Evolutionary conservation across 2,113 vertebrate genomes (phyloP).

Genomic region (Vimba vimba): DNA sequence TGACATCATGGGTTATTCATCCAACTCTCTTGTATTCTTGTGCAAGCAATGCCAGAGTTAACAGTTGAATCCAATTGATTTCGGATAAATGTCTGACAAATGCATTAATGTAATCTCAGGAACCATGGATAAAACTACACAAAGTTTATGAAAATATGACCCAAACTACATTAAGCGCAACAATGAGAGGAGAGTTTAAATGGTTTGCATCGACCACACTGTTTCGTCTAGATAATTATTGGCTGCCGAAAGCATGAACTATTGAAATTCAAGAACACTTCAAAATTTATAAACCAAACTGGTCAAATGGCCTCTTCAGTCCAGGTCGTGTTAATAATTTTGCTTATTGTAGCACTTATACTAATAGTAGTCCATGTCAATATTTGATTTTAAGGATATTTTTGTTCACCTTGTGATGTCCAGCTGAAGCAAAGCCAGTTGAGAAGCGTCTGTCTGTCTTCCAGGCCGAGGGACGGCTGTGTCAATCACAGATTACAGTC

Average conservation of each 20-base stretch:
- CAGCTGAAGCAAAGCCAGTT: background rate
- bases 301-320: background rate
- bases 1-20: background rate
- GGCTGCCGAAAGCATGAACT: background rate
- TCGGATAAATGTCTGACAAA: background rate
- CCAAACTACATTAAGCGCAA: background rate
- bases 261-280: background rate
- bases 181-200: background rate
- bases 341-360: background rate
- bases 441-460: background rate
- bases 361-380: background rate
- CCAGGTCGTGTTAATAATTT: background rate
- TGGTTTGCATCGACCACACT: background rate
- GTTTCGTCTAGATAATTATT: background rate
- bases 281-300: background rate
- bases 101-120: background rate
- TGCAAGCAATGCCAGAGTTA: background rate
- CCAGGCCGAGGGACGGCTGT: background rate
- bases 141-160: background rate
- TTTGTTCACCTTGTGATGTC: background rate
- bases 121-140: slow-evolving; percentile 7
- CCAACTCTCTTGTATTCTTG: background rate
- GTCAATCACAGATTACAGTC: slow-evolving; percentile 46
- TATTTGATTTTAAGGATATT: background rate
- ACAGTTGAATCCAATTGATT: background rate